Conservation (phyloP, 1,140 invertebrate species). For the Agrilus planipennis region DNA sequence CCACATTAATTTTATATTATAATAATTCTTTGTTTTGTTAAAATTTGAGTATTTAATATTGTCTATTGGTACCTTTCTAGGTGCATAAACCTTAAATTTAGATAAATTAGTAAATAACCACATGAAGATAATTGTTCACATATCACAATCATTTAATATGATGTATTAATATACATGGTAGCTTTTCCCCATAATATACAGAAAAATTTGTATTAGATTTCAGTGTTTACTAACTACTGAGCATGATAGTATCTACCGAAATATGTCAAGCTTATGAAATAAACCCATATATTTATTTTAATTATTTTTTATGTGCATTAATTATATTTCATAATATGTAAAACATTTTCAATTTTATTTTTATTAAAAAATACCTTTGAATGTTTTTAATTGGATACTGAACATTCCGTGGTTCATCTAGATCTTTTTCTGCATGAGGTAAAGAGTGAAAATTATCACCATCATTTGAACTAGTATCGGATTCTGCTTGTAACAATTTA, state of each 20-base stretch:
- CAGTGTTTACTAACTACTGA: no score
- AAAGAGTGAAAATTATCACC: slow-evolving; percentile 37
- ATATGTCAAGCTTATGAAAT: slow-evolving; percentile 10
- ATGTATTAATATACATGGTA: no score
- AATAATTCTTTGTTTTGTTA: slow-evolving; percentile 9
- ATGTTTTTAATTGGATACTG: slow-evolving; percentile 25
- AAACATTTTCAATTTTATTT: slow-evolving; percentile 33
- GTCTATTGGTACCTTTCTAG: no score
- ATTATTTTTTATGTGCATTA: slow-evolving; percentile 13
- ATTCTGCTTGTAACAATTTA: slow-evolving; percentile 39
- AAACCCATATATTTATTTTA: no score
- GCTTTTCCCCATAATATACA: no score
- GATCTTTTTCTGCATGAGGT: slow-evolving; percentile 9
- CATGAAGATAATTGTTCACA: no score
- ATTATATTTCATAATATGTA: slow-evolving; percentile 25
- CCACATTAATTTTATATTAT: slow-evolving; percentile 11
- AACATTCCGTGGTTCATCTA: slow-evolving; percentile 21
- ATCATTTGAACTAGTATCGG: slow-evolving; percentile 33
- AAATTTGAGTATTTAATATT: no score
- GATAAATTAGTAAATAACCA: no score
- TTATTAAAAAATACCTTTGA: slow-evolving; percentile 34
- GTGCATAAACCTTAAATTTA: no score
- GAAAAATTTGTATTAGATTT: no score
- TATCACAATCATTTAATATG: no score
- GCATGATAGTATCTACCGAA: slow-evolving; percentile 3